Evolutionary conservation across 2,888 invertebrate genomes (phyloP), one percentile per base, ranked within the genome.

Genomic region (Caenorhabditis sulstoni): DNA sequence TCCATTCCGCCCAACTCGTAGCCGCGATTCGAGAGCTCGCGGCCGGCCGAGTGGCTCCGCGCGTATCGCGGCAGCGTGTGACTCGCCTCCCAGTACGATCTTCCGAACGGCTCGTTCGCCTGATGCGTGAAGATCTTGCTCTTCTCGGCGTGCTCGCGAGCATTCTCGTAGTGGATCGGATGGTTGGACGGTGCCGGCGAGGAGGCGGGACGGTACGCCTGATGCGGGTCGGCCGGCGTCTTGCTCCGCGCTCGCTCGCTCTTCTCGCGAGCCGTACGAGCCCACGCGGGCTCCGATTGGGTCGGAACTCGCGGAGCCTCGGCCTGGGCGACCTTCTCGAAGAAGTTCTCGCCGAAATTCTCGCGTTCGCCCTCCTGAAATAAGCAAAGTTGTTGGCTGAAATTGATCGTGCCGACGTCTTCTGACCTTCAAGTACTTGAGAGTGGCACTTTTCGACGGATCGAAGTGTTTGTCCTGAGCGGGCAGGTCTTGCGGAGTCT

Each of bases 381-480:
- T 16, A 8, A 16, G 11, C 18, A 18, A n/a, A n/a, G 18, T 39
- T 12, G 3, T 8, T n/a, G n/a, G n/a, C n/a, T n/a, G n/a, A n/a
- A n/a, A n/a, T 20, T 44, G 3, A 44, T n/a, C 3, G 18, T 44
- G 14, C 44, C 18, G 7, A 14, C 11, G n/a, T 44, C 44, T 5
- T n/a, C 8, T 5, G 45, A 77, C 84, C 70, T 83, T 75, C 57
- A 85, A 50, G 61, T 83, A 83, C 71, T 78, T 83, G 29, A 85
- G 61, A 47, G 85, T 85, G 39, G 85, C 85, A 71, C 82, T 81
- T 66, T 80, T 84, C 8, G 81, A 58, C 8, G 86, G 84, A 65
- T 86, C 86, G 44, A 86, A 86, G 52, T 85, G 84, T 49, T 86
- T 84, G 52, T 86, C 84, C 45, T 80, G 64, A n/a, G 81, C 79